Evolutionary conservation across 1,140 invertebrate species (phyloP).

Genomic region (Spodoptera litura): DNA sequence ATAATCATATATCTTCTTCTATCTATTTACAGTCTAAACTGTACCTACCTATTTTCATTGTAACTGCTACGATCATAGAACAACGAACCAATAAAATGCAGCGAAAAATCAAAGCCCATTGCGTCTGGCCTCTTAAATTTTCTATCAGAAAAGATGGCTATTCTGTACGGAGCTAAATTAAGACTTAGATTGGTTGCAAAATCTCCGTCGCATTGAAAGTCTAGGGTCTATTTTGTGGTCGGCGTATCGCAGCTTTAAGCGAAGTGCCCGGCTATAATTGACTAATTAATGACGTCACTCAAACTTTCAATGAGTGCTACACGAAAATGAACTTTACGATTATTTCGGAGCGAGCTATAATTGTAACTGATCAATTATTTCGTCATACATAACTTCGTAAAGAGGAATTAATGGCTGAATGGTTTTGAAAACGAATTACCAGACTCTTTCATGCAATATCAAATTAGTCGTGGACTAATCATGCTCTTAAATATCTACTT

Average conservation of each 20-base stretch:
- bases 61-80: no score
- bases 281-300: conserved; percentile 36
- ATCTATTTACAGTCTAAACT: no score
- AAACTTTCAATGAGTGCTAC: conserved; percentile 23
- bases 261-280: conserved; percentile 26
- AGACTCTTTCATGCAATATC: neutral
- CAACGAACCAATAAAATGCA: no score
- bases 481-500: neutral
- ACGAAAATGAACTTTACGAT: conserved; percentile 2
- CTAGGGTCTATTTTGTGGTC: conserved; percentile 37
- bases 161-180: conserved; percentile 6
- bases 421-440: neutral
- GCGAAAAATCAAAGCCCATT: no score
- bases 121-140: no score
- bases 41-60: no score
- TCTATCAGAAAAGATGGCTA: no score
- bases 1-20: no score
- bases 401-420: neutral
- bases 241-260: conserved; percentile 13
- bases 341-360: conserved; percentile 12
- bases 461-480: neutral
- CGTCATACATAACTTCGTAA: conserved; percentile 5
- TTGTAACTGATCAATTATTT: neutral
- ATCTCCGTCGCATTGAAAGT: conserved; percentile 29
- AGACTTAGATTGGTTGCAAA: conserved; percentile 25